These are phyloP conservation scores for Syrista parreyssii DNA, from an alignment of 2,888 invertebrate genomes.

Conservation along the genomic window DNA sequence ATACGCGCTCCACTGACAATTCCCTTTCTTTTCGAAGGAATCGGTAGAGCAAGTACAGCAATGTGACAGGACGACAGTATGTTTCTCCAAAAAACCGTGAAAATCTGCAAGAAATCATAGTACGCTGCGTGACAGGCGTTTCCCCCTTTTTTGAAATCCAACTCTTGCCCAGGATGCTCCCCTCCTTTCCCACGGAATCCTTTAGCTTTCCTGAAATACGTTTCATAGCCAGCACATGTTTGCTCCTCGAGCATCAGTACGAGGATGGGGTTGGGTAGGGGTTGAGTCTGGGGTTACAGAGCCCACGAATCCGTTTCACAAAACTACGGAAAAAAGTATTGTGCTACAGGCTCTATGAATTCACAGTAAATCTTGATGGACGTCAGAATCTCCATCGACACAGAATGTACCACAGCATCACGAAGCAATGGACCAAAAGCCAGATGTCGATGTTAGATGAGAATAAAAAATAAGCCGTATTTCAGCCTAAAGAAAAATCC, in stretches of 20 bases:
- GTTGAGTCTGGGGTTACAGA: neutral
- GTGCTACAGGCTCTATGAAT: no score
- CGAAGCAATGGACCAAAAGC: neutral
- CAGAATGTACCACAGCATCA: no score
- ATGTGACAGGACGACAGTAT: neutral
- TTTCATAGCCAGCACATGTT: constrained; percentile 4
- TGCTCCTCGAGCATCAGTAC: neutral
- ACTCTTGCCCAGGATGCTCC: constrained; percentile 50
- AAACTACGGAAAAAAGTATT: neutral
- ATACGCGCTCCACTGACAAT: no score
- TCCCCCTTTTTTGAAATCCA: constrained; percentile 48
- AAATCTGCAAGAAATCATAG: constrained; percentile 42
- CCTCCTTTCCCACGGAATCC: constrained; percentile 62
- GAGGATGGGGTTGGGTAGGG: constrained; percentile 1
- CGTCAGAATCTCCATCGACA: constrained; percentile 25
- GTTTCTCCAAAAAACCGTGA: constrained; percentile 43
- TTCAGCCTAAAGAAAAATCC: no score
- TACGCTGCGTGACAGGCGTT: constrained; percentile 23
- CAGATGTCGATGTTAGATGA: neutral
- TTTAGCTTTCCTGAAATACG: constrained; percentile 56
- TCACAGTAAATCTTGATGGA: constrained; percentile 54
- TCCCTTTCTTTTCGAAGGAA: no score
- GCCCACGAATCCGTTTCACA: neutral
- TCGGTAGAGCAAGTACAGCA: no score
- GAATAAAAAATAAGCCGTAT: neutral